These are phyloP conservation scores for Neoniphon sammara DNA, from an alignment of 2,797 vertebrate genomes.

Conservation along the genomic window DNA sequence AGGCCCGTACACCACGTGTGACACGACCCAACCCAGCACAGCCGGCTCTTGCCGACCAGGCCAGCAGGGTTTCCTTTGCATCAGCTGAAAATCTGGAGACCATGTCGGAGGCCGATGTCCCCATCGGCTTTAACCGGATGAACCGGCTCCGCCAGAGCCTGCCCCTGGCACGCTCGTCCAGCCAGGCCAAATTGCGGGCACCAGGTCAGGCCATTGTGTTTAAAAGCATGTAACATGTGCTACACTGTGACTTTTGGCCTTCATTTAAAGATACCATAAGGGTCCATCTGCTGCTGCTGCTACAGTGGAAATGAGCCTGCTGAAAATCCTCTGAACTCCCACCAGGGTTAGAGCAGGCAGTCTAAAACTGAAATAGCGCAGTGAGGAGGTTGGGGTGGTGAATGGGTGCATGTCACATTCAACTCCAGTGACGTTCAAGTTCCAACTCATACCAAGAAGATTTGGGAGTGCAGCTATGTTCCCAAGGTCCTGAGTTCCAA, in stretches of 20 bases:
- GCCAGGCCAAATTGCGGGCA: slow-evolving; percentile 93
- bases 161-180: slow-evolving; percentile 93
- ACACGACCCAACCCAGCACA: slow-evolving; percentile 87
- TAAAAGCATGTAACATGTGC: background rate
- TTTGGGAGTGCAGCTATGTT: too few species aligned
- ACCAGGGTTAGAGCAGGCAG: background rate
- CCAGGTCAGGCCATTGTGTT: slow-evolving; percentile 84
- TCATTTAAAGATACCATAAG: background rate
- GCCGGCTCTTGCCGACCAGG: slow-evolving; percentile 91
- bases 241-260: background rate
- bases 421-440: too few species aligned
- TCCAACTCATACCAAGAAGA: too few species aligned
- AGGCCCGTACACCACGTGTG: slow-evolving; percentile 82
- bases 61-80: slow-evolving; percentile 91
- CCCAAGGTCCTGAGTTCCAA: too few species aligned
- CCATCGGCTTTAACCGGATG: slow-evolving; percentile 95
- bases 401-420: too few species aligned
- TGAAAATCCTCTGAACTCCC: background rate
- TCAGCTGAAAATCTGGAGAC: slow-evolving; percentile 94
- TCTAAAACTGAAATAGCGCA: too few species aligned
- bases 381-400: too few species aligned
- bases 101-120: slow-evolving; percentile 94
- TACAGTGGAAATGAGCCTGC: background rate
- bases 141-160: slow-evolving; percentile 98
- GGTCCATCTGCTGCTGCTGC: background rate